These are phyloP conservation scores for Neelides folsomi DNA, from an alignment of 2,888 invertebrate species.

Conservation along the genomic window DNA sequence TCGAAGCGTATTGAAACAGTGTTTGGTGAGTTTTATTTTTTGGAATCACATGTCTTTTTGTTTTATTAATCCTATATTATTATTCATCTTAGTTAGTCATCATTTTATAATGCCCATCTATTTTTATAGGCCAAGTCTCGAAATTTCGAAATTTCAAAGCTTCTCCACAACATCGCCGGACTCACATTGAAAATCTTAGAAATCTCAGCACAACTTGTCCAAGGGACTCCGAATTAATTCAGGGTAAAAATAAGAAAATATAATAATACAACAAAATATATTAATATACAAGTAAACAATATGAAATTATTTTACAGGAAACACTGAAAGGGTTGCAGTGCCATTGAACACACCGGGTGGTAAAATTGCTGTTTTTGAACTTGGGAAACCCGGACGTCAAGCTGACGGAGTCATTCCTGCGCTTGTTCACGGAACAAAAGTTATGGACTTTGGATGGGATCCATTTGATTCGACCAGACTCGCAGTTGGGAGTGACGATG, in stretches of 20 bases:
- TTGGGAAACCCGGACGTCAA: conserved; percentile 60
- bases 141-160: conserved; percentile 89
- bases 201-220: conserved; percentile 82
- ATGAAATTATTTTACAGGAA: conserved; percentile 45
- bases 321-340: conserved; percentile 73
- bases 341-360: conserved; percentile 84
- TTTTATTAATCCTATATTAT: too few relatives aligned
- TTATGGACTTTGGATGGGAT: conserved; percentile 90
- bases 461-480: conserved; percentile 69
- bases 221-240: conserved; percentile 87
- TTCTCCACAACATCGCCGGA: conserved; percentile 75
- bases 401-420: conserved; percentile 71
- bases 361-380: conserved; percentile 70
- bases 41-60: too few relatives aligned
- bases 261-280: too few relatives aligned
- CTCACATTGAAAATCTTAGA: conserved; percentile 79
- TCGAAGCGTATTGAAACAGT: conserved; percentile 33
- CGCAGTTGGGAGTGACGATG: conserved; percentile 78
- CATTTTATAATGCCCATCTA: neutral
- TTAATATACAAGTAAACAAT: too few relatives aligned
- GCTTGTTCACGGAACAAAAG: conserved; percentile 74
- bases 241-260: conserved; percentile 53
- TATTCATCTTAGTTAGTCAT: conserved; percentile 4
- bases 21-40: conserved; percentile 14
- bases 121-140: conserved; percentile 56